phyloP scores from a whole-genome alignment of 1,140 invertebrate genomes.

The Macrotrachela quadricornifera region DNA sequence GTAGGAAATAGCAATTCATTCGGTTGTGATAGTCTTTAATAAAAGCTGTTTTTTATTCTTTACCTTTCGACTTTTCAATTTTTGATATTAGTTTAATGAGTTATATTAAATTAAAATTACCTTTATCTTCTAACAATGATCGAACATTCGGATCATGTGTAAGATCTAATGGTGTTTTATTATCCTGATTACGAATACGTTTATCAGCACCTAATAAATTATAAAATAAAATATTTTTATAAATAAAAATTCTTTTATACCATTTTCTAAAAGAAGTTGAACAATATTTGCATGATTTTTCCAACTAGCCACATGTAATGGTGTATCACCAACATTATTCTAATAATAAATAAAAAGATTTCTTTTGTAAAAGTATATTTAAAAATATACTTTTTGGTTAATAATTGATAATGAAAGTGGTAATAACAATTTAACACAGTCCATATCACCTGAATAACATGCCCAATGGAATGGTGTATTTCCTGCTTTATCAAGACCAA shows the following conservation, averaged over 20 bases:
- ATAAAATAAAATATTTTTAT: background rate
- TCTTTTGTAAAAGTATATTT: background rate
- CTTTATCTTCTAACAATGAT: background rate
- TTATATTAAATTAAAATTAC: background rate
- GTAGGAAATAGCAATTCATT: too few relatives aligned
- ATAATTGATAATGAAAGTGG: background rate
- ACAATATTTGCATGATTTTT: slow-evolving; percentile 4
- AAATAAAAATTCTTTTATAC: background rate
- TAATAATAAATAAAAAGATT: background rate
- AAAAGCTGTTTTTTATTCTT: too few relatives aligned
- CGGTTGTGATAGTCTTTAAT: too few relatives aligned
- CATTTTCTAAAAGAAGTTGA: background rate
- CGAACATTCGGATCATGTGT: background rate
- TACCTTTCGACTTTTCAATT: background rate
- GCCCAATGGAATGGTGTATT: slow-evolving; percentile 3
- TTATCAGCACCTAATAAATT: background rate
- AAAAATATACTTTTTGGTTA: background rate
- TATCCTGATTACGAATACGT: background rate
- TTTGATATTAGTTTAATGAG: background rate
- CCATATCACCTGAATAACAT: background rate
- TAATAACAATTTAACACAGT: slow-evolving; percentile 2
- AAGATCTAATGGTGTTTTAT: background rate
- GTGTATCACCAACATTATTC: slow-evolving; percentile 5
- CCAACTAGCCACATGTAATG: background rate
- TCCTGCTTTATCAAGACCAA: background rate